phyloP scores from a whole-genome alignment of 2,888 invertebrate genomes.

The Lepidonotus clava region DNA sequence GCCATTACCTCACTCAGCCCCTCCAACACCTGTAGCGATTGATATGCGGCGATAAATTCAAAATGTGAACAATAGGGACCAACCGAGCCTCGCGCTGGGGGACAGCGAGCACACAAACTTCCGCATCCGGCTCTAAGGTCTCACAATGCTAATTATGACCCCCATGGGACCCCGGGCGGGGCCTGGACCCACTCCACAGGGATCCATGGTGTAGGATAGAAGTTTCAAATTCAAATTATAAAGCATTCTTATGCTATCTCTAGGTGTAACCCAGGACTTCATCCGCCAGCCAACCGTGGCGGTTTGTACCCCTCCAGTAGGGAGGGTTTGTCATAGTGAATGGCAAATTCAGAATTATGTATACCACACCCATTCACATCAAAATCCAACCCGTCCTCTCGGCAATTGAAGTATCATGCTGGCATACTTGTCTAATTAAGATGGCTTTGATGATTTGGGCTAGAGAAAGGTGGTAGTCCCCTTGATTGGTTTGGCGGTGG shows the following conservation, averaged over 20 bases:
- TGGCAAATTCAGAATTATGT: neutral
- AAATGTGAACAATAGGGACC: conserved; percentile 33
- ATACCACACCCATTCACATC: neutral
- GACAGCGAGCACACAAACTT: neutral
- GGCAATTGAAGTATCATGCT: conserved; percentile 1
- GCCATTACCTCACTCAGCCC: neutral
- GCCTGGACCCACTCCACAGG: neutral
- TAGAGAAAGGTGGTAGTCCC: neutral
- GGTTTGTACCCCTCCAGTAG: neutral
- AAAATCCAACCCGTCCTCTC: neutral
- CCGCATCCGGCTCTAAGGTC: neutral
- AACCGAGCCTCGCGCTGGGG: neutral
- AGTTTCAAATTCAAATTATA: conserved; percentile 20
- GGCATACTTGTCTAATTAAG: conserved; percentile 23
- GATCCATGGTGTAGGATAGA: neutral
- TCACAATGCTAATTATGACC: conserved; percentile 18
- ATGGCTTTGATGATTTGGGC: neutral
- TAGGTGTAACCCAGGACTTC: neutral
- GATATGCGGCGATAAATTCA: conserved; percentile 46
- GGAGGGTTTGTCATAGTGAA: neutral
- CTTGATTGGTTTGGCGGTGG: neutral
- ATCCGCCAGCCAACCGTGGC: neutral
- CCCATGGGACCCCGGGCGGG: too few relatives aligned
- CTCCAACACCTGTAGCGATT: conserved; percentile 15
- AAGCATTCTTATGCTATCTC: neutral